Percentiles rank a stretch among this genome's conserved stretches.
phyloP scores from a whole-genome alignment of 2,797 vertebrate genomes.

The Natrix natrix region DNA sequence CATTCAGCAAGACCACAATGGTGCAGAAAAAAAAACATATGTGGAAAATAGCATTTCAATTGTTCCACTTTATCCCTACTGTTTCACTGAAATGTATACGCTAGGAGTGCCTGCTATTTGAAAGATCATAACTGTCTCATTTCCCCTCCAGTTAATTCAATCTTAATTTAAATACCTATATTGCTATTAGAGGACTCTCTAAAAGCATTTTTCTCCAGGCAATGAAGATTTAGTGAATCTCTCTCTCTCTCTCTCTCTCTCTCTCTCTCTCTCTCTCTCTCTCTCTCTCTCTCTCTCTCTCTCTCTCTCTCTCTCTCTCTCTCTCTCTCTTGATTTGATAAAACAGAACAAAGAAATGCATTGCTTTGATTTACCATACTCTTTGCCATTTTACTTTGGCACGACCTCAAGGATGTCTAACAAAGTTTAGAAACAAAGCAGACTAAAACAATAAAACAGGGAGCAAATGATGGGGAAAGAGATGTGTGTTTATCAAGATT shows the following conservation, averaged over 20 bases:
- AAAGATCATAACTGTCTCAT: not conserved
- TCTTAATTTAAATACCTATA: not conserved
- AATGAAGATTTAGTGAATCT: not conserved
- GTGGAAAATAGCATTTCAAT: not conserved
- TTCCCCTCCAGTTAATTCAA: not conserved
- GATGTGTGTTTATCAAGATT: not conserved
- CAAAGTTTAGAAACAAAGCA: not conserved
- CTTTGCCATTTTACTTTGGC: not conserved
- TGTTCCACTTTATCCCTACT: not conserved
- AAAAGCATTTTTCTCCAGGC: not conserved
- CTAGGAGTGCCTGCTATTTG: not conserved
- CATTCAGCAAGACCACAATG: not conserved
- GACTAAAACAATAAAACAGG: not conserved
- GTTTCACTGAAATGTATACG: not conserved
- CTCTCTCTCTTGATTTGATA: not conserved
- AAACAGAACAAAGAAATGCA: not conserved
- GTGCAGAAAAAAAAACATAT: not conserved
- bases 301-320: accelerated
- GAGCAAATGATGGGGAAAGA: not conserved
- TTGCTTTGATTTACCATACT: not conserved
- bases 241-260: not conserved
- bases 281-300: not conserved
- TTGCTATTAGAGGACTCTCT: not conserved
- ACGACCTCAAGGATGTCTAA: not conserved
- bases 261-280: accelerated